Evolutionary conservation across 2,797 vertebrate species (phyloP), one percentile per base, ranked within the genome.

Genomic region (Fringilla coelebs): DNA sequence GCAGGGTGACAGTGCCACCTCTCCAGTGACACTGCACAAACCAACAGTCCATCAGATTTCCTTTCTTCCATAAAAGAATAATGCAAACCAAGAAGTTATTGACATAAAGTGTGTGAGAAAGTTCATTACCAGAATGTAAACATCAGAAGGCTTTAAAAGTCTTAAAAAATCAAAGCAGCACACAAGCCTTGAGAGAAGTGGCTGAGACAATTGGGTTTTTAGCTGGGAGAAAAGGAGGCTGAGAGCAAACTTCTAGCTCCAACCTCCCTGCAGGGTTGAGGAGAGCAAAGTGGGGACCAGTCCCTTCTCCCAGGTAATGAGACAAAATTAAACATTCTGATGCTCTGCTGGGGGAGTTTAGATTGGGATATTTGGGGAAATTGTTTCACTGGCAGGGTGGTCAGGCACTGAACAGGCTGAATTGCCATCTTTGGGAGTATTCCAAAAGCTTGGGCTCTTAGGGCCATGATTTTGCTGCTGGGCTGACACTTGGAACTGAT

Each of bases 221-320:
- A 57, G 5, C 0, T 45, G 57, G 43, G 63, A 46, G 45, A 7
- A 20, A 26, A 52, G 36, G 46, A 60, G 36, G 9, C 11, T 36
- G n/a, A 51, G 51, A 41, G n/a, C 3, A 2, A 46, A 13, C 7
- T n/a, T 20, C 16, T 0, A 29, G 18, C 19, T 38, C 17, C 5
- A 54, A 6, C 5, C 9, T 61, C n/a, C n/a, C 22, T 15, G 9
- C 21, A 31, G 63, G n/a, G 34, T 0, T 21, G 55, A 7, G 48
- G 41, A 41, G 31, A 41, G 17, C 74, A 28, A 55, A 46, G 19
- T 41, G 22, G 22, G 11, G 18, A 28, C 3, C 32, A 14, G 60
- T 16, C 34, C 24, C 46, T 61, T 24, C 60, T 43, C 52, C 16
- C 19, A 21, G 2, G 7, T 46, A 17, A 11, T 46, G 46, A 38